Conservation (phyloP, 2,888 invertebrate genomes). For the Pyrrhia umbra region DNA sequence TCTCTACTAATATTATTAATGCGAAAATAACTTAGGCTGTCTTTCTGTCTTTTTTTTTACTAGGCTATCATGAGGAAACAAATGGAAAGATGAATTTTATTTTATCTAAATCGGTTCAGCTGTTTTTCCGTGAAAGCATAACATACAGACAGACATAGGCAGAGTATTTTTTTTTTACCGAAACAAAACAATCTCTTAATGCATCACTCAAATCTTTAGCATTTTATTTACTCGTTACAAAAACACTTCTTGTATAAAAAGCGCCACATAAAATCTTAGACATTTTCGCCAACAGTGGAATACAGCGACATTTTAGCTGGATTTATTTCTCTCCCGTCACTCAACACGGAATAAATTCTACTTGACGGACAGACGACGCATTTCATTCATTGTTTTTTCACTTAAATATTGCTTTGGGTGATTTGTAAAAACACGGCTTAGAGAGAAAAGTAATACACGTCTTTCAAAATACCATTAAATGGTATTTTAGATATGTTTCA, state of each 20-base stretch:
- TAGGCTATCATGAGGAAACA: too few species aligned
- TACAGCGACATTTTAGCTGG: slow-evolving; percentile 34
- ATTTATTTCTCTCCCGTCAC: slow-evolving; percentile 61
- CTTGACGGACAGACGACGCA: slow-evolving; percentile 56
- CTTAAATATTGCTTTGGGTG: slow-evolving; percentile 26
- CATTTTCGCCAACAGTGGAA: slow-evolving; percentile 9
- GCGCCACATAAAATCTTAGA: slow-evolving; percentile 42
- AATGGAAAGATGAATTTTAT: too few species aligned
- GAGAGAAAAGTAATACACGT: too few species aligned
- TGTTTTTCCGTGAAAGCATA: too few species aligned
- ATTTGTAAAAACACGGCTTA: slow-evolving; percentile 2
- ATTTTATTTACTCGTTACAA: slow-evolving; percentile 32
- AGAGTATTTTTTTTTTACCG: too few species aligned
- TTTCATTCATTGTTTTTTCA: slow-evolving; percentile 55
- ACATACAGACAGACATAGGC: too few species aligned
- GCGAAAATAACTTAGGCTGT: too few species aligned
- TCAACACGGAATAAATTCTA: slow-evolving; percentile 51
- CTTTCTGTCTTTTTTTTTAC: too few species aligned
- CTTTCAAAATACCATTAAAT: neutral
- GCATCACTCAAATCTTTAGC: slow-evolving; percentile 17
- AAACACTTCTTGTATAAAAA: slow-evolving; percentile 47
- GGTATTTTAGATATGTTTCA: neutral
- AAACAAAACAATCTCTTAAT: slow-evolving; percentile 8
- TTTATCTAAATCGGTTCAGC: too few species aligned
- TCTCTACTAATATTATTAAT: too few species aligned